Base-by-base conservation (phyloP, 2,888 invertebrate species). In the Ditylenchus weischeri region DNA sequence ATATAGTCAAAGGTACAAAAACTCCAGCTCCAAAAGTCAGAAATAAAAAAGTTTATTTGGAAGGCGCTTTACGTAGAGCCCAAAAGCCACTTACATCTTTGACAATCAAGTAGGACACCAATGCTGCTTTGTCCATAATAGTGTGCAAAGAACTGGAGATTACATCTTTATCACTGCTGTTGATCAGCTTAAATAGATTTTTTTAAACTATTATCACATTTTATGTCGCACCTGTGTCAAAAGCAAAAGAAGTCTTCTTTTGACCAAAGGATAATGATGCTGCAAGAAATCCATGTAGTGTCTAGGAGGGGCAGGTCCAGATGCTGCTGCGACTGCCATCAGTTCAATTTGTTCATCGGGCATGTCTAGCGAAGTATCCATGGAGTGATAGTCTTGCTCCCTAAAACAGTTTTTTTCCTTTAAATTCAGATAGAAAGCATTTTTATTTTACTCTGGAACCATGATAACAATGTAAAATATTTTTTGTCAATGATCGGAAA, bases 91-190 rank as follows among this genome's bases (percentile, higher is more conserved):
- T 60, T 48, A 70, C 70, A 36, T 75, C 75, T 50, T 73, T 72
- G 29, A 81, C 78, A 35, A 81, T 63, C 10, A 78, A 76, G 70
- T 82, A 81, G 2, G 79, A 81, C 57, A 81, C 76, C 19, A 80
- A 65, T 5, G 81, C 81, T 7, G 79, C 74, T 48, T 76, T 76
- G 65, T 81, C 81, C 60, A 76, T 75, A 13, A 81, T 64, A 43
- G 78, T 76, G 68, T 82, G 79, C 48, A 81, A 69, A 23, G 80
- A 78, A 13, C 71, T 66, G 13, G 79, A 72, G n/a, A 78, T 72
- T 54, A 72, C 75, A 59, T 78, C 76, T 15, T 78, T 72, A 60
- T 82, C 80, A 35, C 75, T 76, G 57, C 72, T 77, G 58, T 79
- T 71, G 19, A 79, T 62, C 7, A 81, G 68, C 62, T 75, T 67